Percentiles rank a stretch among this genome's conserved stretches.
These are phyloP conservation scores for Phocoena phocoena DNA, from an alignment of 2,113 vertebrate genomes.

Conservation along the genomic window DNA sequence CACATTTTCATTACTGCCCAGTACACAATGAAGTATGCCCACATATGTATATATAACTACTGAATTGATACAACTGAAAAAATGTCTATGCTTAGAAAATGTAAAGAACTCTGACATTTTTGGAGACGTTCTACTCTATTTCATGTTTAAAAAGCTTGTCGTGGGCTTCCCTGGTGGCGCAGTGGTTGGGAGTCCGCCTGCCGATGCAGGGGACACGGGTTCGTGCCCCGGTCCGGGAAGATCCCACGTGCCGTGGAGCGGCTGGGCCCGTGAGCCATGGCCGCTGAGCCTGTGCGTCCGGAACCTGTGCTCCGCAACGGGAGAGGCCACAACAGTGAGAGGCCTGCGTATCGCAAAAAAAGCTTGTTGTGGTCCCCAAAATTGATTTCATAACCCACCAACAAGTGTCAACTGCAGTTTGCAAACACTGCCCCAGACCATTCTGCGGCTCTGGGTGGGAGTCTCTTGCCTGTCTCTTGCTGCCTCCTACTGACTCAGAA, in stretches of 20 bases:
- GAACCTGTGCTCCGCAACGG: no score
- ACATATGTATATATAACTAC: no score
- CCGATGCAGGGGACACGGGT: no score
- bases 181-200: no score
- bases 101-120: neutral
- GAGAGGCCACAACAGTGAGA: no score
- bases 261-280: no score
- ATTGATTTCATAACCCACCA: neutral
- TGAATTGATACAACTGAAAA: neutral
- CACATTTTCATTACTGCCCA: neutral
- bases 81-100: neutral
- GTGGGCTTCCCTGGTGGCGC: no score
- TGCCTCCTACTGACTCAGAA: neutral
- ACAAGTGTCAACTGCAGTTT: neutral
- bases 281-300: fast-evolving
- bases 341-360: neutral
- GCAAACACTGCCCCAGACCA: neutral
- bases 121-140: neutral
- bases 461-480: neutral
- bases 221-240: no score
- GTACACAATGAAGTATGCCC: neutral
- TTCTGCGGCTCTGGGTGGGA: neutral
- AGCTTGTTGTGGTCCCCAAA: neutral
- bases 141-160: neutral
- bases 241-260: no score